Evolutionary conservation across 2,797 vertebrate species (phyloP).

Genomic region (Hipposideros larvatus): DNA sequence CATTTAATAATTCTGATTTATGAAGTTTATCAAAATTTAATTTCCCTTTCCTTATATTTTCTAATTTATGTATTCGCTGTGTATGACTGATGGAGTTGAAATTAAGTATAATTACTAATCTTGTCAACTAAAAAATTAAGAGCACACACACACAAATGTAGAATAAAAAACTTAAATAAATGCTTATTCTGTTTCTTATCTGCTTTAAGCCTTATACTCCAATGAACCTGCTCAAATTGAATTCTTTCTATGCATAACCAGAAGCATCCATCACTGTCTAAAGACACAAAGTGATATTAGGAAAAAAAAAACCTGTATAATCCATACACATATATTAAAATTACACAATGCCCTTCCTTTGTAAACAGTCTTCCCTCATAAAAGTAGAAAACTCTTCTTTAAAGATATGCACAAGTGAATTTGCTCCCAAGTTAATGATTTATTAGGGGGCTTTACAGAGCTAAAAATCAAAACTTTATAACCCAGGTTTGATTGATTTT

Average conservation of each 20-base stretch:
- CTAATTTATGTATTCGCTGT: conserved; percentile 26
- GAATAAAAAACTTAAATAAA: conserved; percentile 42
- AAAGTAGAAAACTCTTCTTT: conserved; percentile 45
- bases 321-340: background rate
- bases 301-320: background rate
- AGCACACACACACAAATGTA: background rate
- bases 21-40: conserved; percentile 27
- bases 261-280: conserved; percentile 43
- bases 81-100: conserved; percentile 4
- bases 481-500: conserved; percentile 41
- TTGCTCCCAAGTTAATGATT: conserved; percentile 27
- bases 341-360: background rate
- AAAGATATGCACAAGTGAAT: background rate
- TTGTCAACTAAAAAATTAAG: conserved; percentile 41
- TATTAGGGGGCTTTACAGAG: background rate
- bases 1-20: conserved; percentile 62
- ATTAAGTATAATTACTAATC: conserved; percentile 44
- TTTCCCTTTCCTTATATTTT: conserved; percentile 45
- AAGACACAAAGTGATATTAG: background rate
- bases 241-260: conserved; percentile 4
- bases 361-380: background rate
- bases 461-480: conserved; percentile 51
- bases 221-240: conserved; percentile 33
- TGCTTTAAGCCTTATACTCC: conserved; percentile 40
- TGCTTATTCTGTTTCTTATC: conserved; percentile 37